phyloP scores from a whole-genome alignment of 2,113 vertebrate genomes.

The Python bivittatus region DNA sequence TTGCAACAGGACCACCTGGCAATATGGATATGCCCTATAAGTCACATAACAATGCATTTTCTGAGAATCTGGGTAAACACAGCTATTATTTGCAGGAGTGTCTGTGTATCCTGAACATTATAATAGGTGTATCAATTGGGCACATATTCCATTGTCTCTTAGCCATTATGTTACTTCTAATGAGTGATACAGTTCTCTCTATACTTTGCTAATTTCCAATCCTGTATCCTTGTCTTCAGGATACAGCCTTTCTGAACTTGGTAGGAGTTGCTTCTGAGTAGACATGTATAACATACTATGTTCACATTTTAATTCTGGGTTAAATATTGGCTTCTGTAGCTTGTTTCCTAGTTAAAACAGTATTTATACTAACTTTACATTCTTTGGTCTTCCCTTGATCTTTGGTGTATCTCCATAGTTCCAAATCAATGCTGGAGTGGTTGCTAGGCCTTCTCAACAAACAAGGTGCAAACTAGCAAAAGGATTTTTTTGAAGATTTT shows the following conservation, averaged over 20 bases:
- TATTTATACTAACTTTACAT: background rate
- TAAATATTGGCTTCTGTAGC: background rate
- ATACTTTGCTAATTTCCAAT: background rate
- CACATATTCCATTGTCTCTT: background rate
- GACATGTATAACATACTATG: background rate
- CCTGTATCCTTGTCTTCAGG: background rate
- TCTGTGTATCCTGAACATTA: background rate
- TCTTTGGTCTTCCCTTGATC: background rate
- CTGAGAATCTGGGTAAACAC: background rate
- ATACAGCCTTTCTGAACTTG: background rate
- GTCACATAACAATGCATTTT: background rate
- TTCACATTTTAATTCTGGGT: background rate
- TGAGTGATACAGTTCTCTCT: background rate
- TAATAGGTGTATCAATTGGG: background rate
- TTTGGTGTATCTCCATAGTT: background rate
- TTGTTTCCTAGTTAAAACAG: background rate
- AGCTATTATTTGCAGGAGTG: background rate
- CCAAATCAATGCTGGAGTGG: background rate
- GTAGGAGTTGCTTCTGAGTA: background rate
- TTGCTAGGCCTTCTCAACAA: background rate
- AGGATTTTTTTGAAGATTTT: too few species aligned
- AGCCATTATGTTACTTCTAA: background rate
- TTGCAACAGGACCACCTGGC: background rate
- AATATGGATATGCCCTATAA: background rate
- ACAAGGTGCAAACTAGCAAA: background rate